Evolutionary conservation across 2,888 invertebrate species (phyloP).

Genomic region (Netelia virgata): DNA sequence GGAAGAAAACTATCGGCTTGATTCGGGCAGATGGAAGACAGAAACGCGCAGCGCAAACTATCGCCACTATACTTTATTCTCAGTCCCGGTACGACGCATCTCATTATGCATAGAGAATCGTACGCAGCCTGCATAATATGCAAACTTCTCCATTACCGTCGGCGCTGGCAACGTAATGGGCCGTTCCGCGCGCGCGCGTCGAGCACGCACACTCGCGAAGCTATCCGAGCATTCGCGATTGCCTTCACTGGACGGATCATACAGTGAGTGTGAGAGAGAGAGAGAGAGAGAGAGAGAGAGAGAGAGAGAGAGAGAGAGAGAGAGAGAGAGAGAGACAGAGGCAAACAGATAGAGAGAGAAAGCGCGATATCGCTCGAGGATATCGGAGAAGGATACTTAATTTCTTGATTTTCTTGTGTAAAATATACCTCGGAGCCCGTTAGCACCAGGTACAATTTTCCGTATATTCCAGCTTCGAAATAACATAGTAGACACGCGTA

Average conservation of each 20-base stretch:
- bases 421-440: conserved; percentile 43
- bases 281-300: conserved; percentile 17
- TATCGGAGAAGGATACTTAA: conserved; percentile 50
- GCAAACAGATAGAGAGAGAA: conserved; percentile 10
- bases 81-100: conserved; percentile 81
- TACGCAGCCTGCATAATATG: conserved; percentile 84
- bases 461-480: conserved; percentile 24
- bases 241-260: conserved; percentile 54
- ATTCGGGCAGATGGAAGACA: conserved; percentile 72
- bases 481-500: conserved; percentile 3
- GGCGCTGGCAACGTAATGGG: conserved; percentile 69
- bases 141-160: conserved; percentile 83
- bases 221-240: conserved; percentile 59
- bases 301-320: conserved; percentile 24
- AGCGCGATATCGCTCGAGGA: conserved; percentile 43
- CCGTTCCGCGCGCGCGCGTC: conserved; percentile 47
- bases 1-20: conserved; percentile 30
- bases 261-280: conserved; percentile 39
- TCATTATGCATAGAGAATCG: conserved; percentile 84
- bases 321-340: conserved; percentile 18
- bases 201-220: conserved; percentile 17
- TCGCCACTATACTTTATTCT: conserved; percentile 80
- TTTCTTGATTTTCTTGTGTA: conserved; percentile 59
- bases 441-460: conserved; percentile 43
- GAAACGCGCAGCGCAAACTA: conserved; percentile 62